These are phyloP conservation scores for Crypturellus undulatus DNA, from an alignment of 2,113 vertebrate genomes.

Conservation along the genomic window DNA sequence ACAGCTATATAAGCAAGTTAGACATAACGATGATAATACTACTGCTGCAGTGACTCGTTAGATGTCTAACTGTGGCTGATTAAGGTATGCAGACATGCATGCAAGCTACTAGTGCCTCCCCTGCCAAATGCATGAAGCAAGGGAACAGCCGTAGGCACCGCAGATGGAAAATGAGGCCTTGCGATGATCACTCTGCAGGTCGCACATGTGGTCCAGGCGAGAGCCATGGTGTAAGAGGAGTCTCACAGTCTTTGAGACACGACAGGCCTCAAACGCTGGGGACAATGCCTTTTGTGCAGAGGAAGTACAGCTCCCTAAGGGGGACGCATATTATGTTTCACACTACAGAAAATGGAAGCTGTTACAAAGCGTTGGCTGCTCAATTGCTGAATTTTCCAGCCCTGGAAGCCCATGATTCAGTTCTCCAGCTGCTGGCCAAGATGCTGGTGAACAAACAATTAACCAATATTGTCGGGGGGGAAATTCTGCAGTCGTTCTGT, in stretches of 20 bases:
- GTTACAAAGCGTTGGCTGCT: neutral
- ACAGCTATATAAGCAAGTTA: neutral
- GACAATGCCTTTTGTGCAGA: neutral
- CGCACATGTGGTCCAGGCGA: neutral
- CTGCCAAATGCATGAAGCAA: fast-evolving
- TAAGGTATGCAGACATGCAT: too few species aligned
- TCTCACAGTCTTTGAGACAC: neutral
- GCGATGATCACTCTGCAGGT: fast-evolving
- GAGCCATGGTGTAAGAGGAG: neutral
- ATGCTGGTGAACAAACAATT: neutral
- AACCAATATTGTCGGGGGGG: neutral
- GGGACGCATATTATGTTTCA: neutral
- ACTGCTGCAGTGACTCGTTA: neutral
- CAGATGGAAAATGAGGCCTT: neutral
- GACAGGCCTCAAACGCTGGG: neutral
- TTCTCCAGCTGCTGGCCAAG: neutral
- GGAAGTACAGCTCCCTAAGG: neutral
- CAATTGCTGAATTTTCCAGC: neutral
- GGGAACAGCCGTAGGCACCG: neutral
- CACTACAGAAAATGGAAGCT: neutral
- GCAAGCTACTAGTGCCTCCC: neutral
- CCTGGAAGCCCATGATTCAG: neutral
- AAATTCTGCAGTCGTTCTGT: conserved; percentile 26
- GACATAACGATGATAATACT: neutral
- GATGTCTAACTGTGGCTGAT: neutral